Conservation (phyloP, 2,113 vertebrate species). For the Cavia aperea region DNA sequence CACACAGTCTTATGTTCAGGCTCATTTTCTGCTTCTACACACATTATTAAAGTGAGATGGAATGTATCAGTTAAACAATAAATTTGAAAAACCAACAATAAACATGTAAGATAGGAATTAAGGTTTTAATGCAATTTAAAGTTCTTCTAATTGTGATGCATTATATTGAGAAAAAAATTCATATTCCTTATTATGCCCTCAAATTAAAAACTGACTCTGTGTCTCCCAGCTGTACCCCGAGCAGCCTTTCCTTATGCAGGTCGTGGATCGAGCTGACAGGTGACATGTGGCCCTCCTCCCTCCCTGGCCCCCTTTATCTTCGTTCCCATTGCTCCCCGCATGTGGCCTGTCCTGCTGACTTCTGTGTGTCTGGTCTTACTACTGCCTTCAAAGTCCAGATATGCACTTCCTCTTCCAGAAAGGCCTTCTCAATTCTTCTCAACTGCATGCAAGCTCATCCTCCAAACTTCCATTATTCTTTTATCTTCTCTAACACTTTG, state of each 20-base stretch:
- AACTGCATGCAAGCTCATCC: neutral
- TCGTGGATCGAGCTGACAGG: accelerated
- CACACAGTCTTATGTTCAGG: neutral
- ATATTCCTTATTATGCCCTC: neutral
- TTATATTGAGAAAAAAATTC: neutral
- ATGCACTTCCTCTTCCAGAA: neutral
- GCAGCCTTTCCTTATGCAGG: neutral
- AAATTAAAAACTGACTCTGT: neutral
- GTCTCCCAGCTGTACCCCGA: neutral
- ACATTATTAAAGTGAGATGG: constrained; percentile 30
- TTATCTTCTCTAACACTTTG: no score
- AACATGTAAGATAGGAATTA: constrained; percentile 22
- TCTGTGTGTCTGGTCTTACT: neutral
- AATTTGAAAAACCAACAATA: neutral
- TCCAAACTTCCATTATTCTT: neutral
- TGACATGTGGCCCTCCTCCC: no score
- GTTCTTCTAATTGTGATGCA: neutral
- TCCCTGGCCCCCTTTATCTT: accelerated
- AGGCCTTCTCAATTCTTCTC: neutral
- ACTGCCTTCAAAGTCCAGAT: neutral
- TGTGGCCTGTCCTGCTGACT: neutral
- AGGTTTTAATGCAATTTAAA: neutral
- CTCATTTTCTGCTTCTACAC: constrained; percentile 41
- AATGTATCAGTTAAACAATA: neutral
- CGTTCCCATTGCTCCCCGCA: neutral